These are phyloP conservation scores for Leptopilina myrica DNA, from an alignment of 2,888 invertebrate species.

Conservation along the genomic window DNA sequence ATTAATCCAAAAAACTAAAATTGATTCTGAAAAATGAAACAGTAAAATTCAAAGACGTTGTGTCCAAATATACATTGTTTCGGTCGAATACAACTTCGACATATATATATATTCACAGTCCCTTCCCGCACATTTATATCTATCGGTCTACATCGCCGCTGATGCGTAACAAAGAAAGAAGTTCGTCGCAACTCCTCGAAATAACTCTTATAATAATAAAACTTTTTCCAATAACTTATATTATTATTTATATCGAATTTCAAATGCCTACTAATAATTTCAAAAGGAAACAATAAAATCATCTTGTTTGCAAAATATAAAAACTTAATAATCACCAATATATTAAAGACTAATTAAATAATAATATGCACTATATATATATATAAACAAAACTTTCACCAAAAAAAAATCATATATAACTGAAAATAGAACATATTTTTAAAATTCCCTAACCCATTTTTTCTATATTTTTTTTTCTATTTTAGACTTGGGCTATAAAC, in stretches of 20 bases:
- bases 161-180: constrained; percentile 32
- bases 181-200: neutral
- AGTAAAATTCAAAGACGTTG: neutral
- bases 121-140: neutral
- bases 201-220: constrained; percentile 17
- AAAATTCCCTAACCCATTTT: constrained; percentile 25
- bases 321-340: constrained; percentile 2
- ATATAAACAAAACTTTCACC: neutral
- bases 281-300: neutral
- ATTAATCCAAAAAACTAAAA: neutral
- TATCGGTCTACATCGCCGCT: constrained; percentile 16
- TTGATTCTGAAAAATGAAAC: neutral
- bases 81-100: constrained; percentile 11
- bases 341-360: neutral
- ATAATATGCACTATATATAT: neutral
- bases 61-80: constrained; percentile 3
- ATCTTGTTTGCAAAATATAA: neutral
- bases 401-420: neutral
- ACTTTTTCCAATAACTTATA: neutral
- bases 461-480: constrained; percentile 10
- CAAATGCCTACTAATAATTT: neutral
- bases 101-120: constrained; percentile 11
- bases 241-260: neutral
- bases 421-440: constrained; percentile 26
- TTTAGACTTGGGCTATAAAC: constrained; percentile 8